A percentile compares a stretch with the other conserved stretches of the same genome.
phyloP scores from a whole-genome alignment of 2,797 vertebrate species.

The Sciurus carolinensis region DNA sequence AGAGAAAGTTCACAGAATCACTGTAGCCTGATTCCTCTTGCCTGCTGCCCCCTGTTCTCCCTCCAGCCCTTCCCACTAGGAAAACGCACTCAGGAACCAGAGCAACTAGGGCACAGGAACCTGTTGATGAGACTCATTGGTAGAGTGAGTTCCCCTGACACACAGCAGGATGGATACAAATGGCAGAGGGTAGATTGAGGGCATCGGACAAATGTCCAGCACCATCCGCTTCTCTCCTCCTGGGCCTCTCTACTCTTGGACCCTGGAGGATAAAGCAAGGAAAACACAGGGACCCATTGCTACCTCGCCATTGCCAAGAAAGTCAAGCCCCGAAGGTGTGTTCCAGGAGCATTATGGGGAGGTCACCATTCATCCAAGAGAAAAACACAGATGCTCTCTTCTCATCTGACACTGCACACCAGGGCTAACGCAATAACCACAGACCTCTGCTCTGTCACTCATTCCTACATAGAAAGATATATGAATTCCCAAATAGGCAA shows the following conservation, averaged over 20 bases:
- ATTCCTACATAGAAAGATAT: not conserved
- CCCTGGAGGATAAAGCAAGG: not conserved
- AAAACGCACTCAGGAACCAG: rapidly evolving
- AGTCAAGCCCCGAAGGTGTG: not conserved
- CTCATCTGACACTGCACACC: not conserved
- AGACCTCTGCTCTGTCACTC: not conserved
- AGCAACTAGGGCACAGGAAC: not conserved
- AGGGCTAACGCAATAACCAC: not conserved
- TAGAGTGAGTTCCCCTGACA: not conserved
- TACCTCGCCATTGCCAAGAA: rapidly evolving
- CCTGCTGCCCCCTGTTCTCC: not conserved
- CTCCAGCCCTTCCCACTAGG: not conserved
- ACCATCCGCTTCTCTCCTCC: not conserved
- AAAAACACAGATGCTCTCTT: not conserved
- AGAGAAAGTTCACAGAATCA: not conserved
- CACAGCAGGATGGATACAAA: not conserved
- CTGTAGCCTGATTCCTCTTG: not conserved
- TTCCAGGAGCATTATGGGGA: too few species aligned
- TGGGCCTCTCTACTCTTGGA: not conserved
- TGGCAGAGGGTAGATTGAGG: rapidly evolving
- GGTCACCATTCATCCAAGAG: too few species aligned
- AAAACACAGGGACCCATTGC: rapidly evolving
- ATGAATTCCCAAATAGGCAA: not conserved
- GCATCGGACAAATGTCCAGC: rapidly evolving
- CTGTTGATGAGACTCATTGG: rapidly evolving